Base-by-base conservation (phyloP, 2,113 vertebrate genomes). In the Ahaetulla prasina region DNA sequence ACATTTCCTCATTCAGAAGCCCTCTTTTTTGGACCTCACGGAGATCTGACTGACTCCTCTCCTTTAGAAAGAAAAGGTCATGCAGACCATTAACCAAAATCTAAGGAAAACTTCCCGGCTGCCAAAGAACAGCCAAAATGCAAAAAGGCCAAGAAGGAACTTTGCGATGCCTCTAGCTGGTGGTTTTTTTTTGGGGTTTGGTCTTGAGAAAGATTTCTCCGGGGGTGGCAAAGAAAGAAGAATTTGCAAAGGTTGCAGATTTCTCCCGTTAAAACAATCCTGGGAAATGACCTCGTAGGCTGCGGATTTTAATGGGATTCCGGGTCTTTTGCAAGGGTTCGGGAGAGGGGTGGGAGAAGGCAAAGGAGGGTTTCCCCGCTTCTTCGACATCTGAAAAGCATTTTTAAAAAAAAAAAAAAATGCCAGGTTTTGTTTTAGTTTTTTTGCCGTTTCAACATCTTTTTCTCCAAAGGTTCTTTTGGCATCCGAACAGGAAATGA, bases 281-380 rank as follows among this genome's bases (percentile, higher is more conserved):
- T 16, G 35, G 91, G 35, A 94, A 94, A 86, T 94, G 63, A 91
- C 12, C 89, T 60, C 85, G 50, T 94, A 93, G 90, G 93, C 68
- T 60, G 49, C 27, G 39, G 23, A 27, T 39, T 27, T 8, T 8
- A 3, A 11, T 6, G 11, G 11, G 52, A 90, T 63, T 35, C n/a
- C 25, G n/a, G 63, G 50, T 43, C 22, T 57, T 74, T 93, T 89
- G 23, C 45, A 25, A 85, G 52, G 90, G 92, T 91, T 94, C 49
- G 8, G 52, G 91, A 3, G 10, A 3, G 3, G 3, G 53, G 53
- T 0, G 18, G 53, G 0, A n/a, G n/a, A n/a, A n/a, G 3, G 49
- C 47, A 88, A 91, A 39, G 45, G 45, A 52, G 87, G 80, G 25
- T 23, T 92, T 88, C 54, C 89, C n/a, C 27, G 3, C 47, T 39